These are phyloP conservation scores for Nylanderia fulva DNA, from an alignment of 1,140 invertebrate species.

Conservation along the genomic window DNA sequence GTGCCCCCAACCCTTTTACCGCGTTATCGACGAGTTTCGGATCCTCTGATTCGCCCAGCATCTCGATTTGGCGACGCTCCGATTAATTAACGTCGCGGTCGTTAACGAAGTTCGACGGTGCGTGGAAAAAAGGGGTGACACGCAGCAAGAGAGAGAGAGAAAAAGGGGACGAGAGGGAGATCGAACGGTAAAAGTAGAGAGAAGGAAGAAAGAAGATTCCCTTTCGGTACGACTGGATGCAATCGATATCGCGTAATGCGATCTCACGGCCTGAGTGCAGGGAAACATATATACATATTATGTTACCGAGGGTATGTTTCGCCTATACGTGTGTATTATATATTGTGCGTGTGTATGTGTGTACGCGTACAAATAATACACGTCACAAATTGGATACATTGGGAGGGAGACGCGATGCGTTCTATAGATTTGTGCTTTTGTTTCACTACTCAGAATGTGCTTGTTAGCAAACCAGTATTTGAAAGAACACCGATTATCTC, in stretches of 20 bases:
- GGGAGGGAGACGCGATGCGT: not conserved
- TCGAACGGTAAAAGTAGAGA: slow-evolving; percentile 23
- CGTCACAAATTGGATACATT: slow-evolving; percentile 31
- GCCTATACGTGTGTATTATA: not conserved
- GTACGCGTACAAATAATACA: slow-evolving; percentile 12
- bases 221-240: slow-evolving; percentile 27
- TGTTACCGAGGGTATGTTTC: slow-evolving; percentile 32
- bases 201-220: slow-evolving; percentile 30
- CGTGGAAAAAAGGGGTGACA: slow-evolving; percentile 16
- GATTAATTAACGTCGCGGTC: slow-evolving; percentile 77
- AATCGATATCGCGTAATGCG: slow-evolving; percentile 77
- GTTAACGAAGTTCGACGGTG: slow-evolving; percentile 72
- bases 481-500: slow-evolving; percentile 12
- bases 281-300: slow-evolving; percentile 69
- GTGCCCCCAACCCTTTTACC: not conserved
- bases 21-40: slow-evolving; percentile 53
- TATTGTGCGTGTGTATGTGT: no score
- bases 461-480: slow-evolving; percentile 22
- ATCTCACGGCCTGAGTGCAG: slow-evolving; percentile 66
- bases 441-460: not conserved
- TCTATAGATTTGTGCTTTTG: slow-evolving; percentile 32
- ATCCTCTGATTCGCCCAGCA: not conserved
- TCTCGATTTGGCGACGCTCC: slow-evolving; percentile 69
- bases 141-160: not conserved
- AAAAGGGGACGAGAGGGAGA: no score